A percentile compares a stretch with the other conserved stretches of the same genome.
Evolutionary conservation across 2,113 vertebrate genomes (phyloP).

Genomic region (Mustelus asterias): DNA sequence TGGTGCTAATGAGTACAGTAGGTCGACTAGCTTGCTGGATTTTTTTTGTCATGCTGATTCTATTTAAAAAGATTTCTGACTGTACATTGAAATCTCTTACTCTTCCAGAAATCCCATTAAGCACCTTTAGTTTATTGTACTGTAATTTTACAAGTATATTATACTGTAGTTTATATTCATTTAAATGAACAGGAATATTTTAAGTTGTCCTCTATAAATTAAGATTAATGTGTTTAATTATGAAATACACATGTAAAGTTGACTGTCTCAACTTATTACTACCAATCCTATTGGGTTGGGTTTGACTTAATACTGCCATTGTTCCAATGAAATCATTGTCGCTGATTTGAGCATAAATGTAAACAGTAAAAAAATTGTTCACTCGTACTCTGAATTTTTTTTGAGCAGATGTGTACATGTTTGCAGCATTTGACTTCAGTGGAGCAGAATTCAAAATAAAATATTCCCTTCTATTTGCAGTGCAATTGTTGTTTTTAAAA

Average conservation of each 20-base stretch:
- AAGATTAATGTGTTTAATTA: background rate
- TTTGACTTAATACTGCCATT: constrained; percentile 1
- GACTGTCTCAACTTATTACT: background rate
- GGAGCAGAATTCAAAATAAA: constrained; percentile 34
- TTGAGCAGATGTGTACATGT: background rate
- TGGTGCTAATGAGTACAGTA: background rate
- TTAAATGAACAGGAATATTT: background rate
- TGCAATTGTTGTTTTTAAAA: background rate
- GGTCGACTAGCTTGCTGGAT: background rate
- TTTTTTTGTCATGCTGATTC: background rate
- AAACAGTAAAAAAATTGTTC: background rate
- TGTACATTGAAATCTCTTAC: background rate
- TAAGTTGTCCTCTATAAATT: background rate
- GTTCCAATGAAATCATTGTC: background rate
- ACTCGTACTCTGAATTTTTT: background rate
- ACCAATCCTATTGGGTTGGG: background rate
- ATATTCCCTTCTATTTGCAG: background rate
- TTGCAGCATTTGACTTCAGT: background rate
- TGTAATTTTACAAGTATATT: constrained; percentile 19
- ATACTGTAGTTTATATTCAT: background rate
- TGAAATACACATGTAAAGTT: background rate
- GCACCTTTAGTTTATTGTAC: constrained; percentile 28
- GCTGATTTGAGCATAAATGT: background rate
- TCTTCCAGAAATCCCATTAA: background rate
- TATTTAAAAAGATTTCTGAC: background rate